Percentiles rank a stretch among this genome's conserved stretches.
These are phyloP conservation scores for Artibeus lituratus DNA, from an alignment of 2,797 vertebrate species.

Conservation along the genomic window DNA sequence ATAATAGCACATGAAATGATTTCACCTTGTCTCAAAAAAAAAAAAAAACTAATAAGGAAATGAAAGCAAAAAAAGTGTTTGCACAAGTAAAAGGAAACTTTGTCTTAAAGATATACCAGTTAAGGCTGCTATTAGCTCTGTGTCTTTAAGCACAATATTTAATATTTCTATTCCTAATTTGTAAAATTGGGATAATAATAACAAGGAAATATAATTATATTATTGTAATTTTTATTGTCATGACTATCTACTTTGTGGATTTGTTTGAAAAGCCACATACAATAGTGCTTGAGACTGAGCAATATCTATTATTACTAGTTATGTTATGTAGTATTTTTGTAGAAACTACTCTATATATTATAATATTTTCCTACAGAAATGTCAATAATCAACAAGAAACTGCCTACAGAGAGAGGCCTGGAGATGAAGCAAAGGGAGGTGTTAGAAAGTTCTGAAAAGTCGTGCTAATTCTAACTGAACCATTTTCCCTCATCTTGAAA, in stretches of 20 bases:
- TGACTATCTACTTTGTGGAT: not conserved
- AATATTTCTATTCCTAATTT: not conserved
- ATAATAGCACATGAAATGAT: not conserved
- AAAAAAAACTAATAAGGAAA: not conserved
- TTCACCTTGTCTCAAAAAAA: not conserved
- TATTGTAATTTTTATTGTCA: not conserved
- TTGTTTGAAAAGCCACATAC: not conserved
- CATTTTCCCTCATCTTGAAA: not conserved
- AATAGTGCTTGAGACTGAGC: not conserved
- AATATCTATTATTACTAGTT: not conserved
- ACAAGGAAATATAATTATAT: not conserved
- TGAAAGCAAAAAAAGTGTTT: not conserved
- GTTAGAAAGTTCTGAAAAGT: not conserved
- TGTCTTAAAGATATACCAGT: not conserved
- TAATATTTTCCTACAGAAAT: not conserved
- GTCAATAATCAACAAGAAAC: not conserved
- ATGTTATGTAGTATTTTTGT: not conserved
- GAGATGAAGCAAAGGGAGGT: not conserved
- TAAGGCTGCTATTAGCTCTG: not conserved
- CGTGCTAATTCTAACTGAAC: slow-evolving; percentile 23
- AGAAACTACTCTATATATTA: not conserved
- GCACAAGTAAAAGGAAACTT: not conserved
- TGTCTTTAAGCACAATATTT: not conserved
- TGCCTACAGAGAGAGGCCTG: not conserved
- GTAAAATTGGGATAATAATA: not conserved